Base-by-base conservation (phyloP, 2,888 invertebrate species). In the Latrodectus hesperus region DNA sequence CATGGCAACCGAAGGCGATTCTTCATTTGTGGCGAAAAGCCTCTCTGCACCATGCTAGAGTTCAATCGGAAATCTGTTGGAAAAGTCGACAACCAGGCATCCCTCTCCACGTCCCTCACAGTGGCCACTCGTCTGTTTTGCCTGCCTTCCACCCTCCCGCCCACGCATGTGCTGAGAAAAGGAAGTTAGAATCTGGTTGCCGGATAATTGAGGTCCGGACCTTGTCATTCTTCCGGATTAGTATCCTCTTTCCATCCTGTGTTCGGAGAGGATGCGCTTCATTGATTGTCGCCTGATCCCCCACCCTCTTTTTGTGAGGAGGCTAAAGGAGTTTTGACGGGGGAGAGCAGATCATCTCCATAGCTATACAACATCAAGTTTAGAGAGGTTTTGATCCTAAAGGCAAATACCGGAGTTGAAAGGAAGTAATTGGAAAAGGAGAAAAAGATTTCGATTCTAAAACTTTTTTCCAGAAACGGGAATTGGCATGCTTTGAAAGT, bases 191-290 rank as follows among this genome's bases (percentile, higher is more conserved):
- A 81, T 81, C 81, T 72, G 86, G 81, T 77, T 85, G 76, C 86
- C 81, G 86, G 86, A 87, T 87, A 87, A 87, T 87, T 87, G 86
- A 87, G 86, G 86, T 87, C 86, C 86, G 72, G 86, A 87, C 86
- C 86, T 87, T 87, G 86, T 87, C 86, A 87, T 87, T 87, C 86
- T 77, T 55, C 81, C 86, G 86, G 86, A 87, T 87, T 87, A 87
- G 81, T 87, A 80, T 87, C 86, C 86, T 82, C 86, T 81, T 87
- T 87, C 60, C 12, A 16, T n/a, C 60, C n/a, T 38, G 38, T 86
- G 80, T 76, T 67, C 81, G 26, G 81, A 51, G 77, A 71, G 71
- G 77, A 77, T 64, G 76, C 53, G 71, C 64, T 75, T 55, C 81
- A 87, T 87, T 87, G 86, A 87, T 87, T 87, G 86, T 52, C 74